Evolutionary conservation across 2,113 vertebrate species (phyloP), one percentile per base, ranked within the genome.

Genomic region (Gallinago media): DNA sequence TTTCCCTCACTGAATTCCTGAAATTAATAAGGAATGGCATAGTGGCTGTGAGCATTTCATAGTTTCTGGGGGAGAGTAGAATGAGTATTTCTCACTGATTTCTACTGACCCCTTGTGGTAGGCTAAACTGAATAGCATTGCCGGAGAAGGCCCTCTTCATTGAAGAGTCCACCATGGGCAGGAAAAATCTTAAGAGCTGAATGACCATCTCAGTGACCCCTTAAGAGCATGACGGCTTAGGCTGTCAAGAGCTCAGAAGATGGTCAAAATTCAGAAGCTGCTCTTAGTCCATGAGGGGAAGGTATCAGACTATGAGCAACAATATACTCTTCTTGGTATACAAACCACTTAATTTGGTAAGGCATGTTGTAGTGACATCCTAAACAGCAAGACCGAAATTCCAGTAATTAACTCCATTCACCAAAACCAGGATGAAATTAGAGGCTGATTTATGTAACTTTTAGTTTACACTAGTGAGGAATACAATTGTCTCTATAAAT

Each of bases 71-170:
- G 50, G n/a, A 56, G 11, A 49, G 61, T 34, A 75, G 21, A 26
- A 54, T 32, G 56, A 92, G 11, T 34, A 75, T 78, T 88, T 96
- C 83, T 92, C 83, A 34, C 79, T 95, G 96, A 92, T 91, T 95
- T 92, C 85, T 96, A 87, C 92, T 96, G 96, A 93, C 94, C 92
- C 83, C 95, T 66, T 93, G 94, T 97, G 96, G 96, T 67, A 63
- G 67, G 4, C 34, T 52, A 1, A 29, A 12, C 61, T 23, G 21
- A 38, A 8, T 1, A 15, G 32, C 27, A 4, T 15, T 46, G 54
- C 63, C 71, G 38, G 59, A 20, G 54, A 49, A 25, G 26, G 9
- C 36, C 3, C 11, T 12, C 26, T 55, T 84, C 11, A 0, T 2
- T 12, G 40, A 42, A 9, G 20, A 2, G 22, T 63, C 66, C 12